Conservation (phyloP, 2,797 vertebrate species). For the Natrix natrix region DNA sequence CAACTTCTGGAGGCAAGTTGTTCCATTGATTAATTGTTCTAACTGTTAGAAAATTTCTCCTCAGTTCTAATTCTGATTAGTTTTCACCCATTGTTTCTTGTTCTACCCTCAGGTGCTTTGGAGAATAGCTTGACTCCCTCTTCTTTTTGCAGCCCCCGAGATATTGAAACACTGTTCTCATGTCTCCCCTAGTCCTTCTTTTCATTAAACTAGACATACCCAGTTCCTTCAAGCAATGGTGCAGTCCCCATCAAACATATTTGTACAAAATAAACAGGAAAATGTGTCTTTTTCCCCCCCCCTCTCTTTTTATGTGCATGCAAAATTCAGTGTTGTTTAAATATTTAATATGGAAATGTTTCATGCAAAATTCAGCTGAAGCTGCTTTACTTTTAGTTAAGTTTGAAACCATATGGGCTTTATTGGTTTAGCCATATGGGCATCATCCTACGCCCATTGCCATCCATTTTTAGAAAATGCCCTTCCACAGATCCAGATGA, state of each 20-base stretch:
- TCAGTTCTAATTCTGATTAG: no score
- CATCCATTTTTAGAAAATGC: conserved; percentile 14
- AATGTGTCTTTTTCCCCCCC: neutral
- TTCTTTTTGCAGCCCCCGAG: no score
- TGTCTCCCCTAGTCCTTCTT: no score
- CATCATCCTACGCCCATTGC: neutral
- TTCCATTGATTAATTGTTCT: no score
- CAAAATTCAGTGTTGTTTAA: conserved; percentile 1
- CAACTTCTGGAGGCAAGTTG: no score
- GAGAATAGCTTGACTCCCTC: no score
- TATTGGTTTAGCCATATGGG: neutral
- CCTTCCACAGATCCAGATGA: neutral
- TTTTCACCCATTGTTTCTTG: no score
- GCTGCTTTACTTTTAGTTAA: neutral
- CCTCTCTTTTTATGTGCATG: neutral
- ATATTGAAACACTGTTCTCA: no score
- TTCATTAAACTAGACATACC: no score
- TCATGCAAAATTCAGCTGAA: neutral
- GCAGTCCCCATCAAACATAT: neutral
- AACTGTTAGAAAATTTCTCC: no score
- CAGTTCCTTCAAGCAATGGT: no score
- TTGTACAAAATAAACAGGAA: neutral
- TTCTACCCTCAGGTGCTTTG: no score
- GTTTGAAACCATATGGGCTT: conserved; percentile 3
- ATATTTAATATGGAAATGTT: conserved; percentile 9